phyloP scores from a whole-genome alignment of 2,113 vertebrate species.

The Sinocyclocheilus rhinocerous region DNA sequence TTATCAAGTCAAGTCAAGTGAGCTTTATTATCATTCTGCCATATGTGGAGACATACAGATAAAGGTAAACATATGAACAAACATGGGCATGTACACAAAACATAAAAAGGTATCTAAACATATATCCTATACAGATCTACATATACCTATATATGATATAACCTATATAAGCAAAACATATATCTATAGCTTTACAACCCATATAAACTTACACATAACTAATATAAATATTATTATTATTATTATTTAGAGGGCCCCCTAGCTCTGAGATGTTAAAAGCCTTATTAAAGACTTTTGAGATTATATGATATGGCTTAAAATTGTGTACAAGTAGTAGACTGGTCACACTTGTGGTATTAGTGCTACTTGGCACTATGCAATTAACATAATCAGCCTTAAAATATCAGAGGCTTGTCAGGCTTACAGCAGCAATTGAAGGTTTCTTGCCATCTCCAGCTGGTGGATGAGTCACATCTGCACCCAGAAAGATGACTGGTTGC shows the following conservation, averaged over 20 bases:
- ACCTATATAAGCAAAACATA: too few species aligned
- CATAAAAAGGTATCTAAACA: too few species aligned
- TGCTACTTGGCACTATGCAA: not conserved
- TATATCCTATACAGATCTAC: too few species aligned
- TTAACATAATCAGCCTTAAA: not conserved
- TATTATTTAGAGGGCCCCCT: not conserved
- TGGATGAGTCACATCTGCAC: constrained; percentile 97
- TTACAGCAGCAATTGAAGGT: constrained; percentile 96
- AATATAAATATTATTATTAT: too few species aligned
- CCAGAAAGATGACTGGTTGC: constrained; percentile 97
- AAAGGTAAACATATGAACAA: too few species aligned
- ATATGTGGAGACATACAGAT: too few species aligned
- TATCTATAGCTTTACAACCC: too few species aligned
- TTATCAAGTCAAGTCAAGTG: too few species aligned
- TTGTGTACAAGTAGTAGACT: not conserved
- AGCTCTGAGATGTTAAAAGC: not conserved
- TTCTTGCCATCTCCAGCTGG: constrained; percentile 98
- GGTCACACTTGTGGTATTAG: not conserved
- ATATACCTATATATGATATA: too few species aligned
- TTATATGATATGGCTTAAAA: not conserved
- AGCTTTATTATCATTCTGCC: too few species aligned
- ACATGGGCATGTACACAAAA: too few species aligned
- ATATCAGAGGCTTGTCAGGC: constrained; percentile 31
- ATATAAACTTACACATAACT: too few species aligned
- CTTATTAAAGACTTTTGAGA: not conserved